These are phyloP conservation scores for Apodemus agrarius DNA, from an alignment of 2,797 vertebrate genomes.

Conservation along the genomic window DNA sequence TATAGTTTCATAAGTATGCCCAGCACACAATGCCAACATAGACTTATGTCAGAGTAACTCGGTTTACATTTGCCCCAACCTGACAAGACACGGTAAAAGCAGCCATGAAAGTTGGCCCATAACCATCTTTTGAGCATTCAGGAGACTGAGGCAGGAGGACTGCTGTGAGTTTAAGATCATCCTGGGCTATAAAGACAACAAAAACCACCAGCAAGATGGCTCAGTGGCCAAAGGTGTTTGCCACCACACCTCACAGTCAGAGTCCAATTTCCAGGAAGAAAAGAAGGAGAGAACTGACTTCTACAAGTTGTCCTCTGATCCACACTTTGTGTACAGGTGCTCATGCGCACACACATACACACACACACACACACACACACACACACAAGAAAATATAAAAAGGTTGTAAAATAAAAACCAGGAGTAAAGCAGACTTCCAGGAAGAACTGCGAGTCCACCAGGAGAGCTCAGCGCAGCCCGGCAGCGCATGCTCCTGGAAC, in stretches of 20 bases:
- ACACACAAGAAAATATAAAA: background rate
- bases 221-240: background rate
- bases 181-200: background rate
- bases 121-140: background rate
- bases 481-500: background rate
- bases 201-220: background rate
- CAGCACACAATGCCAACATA: background rate
- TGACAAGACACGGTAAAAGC: background rate
- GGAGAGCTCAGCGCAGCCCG: background rate
- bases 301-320: background rate
- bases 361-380: no score
- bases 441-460: background rate
- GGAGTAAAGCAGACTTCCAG: background rate
- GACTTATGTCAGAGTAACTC: background rate
- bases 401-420: background rate
- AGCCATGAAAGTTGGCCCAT: background rate
- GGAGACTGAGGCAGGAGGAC: background rate
- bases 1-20: slow-evolving; percentile 5
- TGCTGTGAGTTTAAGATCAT: background rate
- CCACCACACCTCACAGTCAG: background rate
- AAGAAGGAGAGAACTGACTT: background rate
- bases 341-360: background rate
- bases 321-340: no score
- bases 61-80: background rate
- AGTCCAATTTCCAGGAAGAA: background rate